A percentile compares a stretch with the other conserved stretches of the same genome.
Evolutionary conservation across 1,140 invertebrate species (phyloP).

Genomic region (Meloidogyne hapla): DNA sequence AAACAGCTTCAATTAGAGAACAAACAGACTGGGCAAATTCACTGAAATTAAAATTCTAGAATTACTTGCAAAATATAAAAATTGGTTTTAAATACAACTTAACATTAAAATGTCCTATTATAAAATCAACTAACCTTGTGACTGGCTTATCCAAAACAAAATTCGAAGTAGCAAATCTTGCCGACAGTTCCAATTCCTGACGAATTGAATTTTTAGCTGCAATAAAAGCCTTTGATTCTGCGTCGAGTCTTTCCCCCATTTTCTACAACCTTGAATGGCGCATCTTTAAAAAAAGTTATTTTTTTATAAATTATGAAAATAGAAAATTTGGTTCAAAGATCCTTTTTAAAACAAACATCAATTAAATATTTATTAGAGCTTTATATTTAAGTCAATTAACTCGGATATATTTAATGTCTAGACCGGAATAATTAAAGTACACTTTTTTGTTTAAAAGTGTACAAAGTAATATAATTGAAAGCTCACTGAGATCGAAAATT

Average conservation of each 20-base stretch:
- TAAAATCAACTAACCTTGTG: not conserved
- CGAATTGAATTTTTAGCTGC: not conserved
- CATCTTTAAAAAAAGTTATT: not conserved
- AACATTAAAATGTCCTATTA: too few species aligned
- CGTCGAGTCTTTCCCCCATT: not conserved
- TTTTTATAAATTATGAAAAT: not conserved
- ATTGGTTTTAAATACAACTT: too few species aligned
- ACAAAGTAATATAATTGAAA: not conserved
- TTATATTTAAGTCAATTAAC: too few species aligned
- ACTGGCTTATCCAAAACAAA: not conserved
- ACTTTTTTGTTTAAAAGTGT: not conserved
- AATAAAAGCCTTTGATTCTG: not conserved
- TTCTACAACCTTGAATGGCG: not conserved
- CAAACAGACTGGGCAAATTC: constrained; percentile 47
- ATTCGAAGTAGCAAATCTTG: not conserved
- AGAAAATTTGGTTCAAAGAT: not conserved
- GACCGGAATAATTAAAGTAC: not conserved
- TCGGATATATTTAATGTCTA: not conserved
- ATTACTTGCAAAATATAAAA: too few species aligned
- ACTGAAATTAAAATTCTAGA: constrained; percentile 38
- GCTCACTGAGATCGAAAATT: not conserved
- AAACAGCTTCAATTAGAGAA: constrained; percentile 35
- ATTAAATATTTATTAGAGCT: too few species aligned
- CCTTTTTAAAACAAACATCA: not conserved
- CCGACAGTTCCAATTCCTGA: not conserved